Evolutionary conservation across 2,797 vertebrate species (phyloP).

Genomic region (Pseudotriccus pelzelni): DNA sequence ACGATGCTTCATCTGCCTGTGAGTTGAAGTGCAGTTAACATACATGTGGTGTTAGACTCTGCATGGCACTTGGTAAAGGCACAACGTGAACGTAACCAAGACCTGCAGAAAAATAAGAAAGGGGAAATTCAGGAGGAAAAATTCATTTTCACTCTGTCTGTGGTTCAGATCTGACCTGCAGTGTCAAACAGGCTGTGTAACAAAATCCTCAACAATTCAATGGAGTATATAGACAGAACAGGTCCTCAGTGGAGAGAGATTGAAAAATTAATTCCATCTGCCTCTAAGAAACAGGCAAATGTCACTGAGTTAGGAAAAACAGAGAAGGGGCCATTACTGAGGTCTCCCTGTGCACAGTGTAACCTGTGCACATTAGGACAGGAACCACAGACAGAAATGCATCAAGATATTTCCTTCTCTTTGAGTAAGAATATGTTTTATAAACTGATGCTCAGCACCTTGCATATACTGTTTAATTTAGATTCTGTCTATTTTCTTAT

Average conservation of each 20-base stretch:
- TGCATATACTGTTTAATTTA: not conserved
- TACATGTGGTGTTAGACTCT: not conserved
- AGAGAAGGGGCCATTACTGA: not conserved
- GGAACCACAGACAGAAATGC: not conserved
- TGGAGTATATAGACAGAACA: not conserved
- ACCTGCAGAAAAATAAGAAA: not conserved
- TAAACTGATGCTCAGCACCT: not conserved
- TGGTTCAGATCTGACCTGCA: constrained; percentile 6
- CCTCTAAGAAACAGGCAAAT: constrained; percentile 4
- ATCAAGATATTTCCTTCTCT: not conserved
- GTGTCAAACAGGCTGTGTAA: constrained; percentile 1
- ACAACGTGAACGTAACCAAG: not conserved
- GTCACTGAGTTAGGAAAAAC: not conserved
- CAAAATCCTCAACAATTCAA: not conserved
- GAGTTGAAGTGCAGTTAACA: not conserved
- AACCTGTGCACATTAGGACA: not conserved
- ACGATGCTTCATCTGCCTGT: not conserved
- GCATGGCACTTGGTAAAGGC: not conserved
- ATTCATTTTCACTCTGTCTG: not conserved
- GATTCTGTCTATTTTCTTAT: not conserved
- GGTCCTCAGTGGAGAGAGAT: not conserved
- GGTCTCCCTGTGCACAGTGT: rapidly evolving
- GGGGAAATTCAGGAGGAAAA: not conserved
- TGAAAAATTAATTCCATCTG: constrained; percentile 13
- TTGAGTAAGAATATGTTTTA: not conserved